These are phyloP conservation scores for Drosophila planitibia DNA, from an alignment of 2,888 invertebrate genomes.

Conservation along the genomic window DNA sequence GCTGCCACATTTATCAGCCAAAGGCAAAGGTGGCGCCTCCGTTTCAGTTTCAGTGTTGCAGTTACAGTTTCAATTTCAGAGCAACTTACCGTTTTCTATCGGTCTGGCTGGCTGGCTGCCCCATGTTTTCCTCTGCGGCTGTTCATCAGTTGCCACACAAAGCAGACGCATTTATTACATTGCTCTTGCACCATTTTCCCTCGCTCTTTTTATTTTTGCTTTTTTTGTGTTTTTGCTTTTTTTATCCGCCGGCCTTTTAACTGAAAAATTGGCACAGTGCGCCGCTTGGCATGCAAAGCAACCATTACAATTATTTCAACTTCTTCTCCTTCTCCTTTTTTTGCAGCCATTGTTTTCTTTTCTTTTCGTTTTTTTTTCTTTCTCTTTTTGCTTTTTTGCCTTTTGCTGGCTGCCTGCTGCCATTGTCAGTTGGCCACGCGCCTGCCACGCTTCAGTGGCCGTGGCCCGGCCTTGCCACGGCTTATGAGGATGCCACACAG, in stretches of 20 bases:
- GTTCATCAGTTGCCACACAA: slow-evolving; percentile 65
- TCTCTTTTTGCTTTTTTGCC: slow-evolving; percentile 25
- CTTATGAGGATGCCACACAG: slow-evolving; percentile 50
- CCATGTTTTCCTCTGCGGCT: slow-evolving; percentile 62
- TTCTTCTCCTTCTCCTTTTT: slow-evolving; percentile 26
- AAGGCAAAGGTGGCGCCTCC: slow-evolving; percentile 45
- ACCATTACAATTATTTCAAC: slow-evolving; percentile 64
- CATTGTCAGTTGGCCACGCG: slow-evolving; percentile 78
- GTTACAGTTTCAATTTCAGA: slow-evolving; percentile 33
- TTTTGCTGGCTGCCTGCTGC: slow-evolving; percentile 64
- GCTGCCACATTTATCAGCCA: slow-evolving; percentile 62
- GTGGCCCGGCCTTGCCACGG: slow-evolving; percentile 21
- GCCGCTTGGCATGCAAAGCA: slow-evolving; percentile 77
- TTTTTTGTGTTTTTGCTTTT: slow-evolving; percentile 2
- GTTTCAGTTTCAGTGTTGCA: slow-evolving; percentile 36
- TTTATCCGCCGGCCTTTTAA: slow-evolving; percentile 60
- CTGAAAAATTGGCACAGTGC: slow-evolving; percentile 77
- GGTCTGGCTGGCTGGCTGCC: slow-evolving; percentile 12
- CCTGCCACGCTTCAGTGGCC: slow-evolving; percentile 67
- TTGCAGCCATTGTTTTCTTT: slow-evolving; percentile 16
- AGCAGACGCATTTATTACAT: slow-evolving; percentile 78
- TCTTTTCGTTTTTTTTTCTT: slow-evolving; percentile 21
- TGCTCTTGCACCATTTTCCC: slow-evolving; percentile 59
- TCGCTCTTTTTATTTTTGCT: slow-evolving; percentile 27
- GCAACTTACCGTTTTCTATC: slow-evolving; percentile 40